A percentile compares a stretch with the other conserved stretches of the same genome.
Conservation (phyloP, 2,888 invertebrate genomes). For the Noctua janthina region DNA sequence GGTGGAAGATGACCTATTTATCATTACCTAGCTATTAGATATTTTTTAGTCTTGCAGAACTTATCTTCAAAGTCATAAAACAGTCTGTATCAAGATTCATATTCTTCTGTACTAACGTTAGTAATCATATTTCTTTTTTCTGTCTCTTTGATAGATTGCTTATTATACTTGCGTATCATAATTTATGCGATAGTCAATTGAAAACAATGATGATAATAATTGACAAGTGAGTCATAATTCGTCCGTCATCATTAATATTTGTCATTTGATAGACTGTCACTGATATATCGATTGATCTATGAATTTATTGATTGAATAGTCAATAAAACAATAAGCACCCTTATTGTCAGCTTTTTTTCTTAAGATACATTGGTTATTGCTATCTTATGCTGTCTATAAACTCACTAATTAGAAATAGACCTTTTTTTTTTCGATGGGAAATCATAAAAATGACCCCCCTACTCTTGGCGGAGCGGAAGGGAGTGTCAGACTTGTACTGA, state of each 20-base stretch:
- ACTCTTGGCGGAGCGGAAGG: too few species aligned
- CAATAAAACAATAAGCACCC: not conserved
- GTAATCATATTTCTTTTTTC: not conserved
- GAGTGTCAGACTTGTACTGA: too few species aligned
- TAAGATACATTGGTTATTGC: not conserved
- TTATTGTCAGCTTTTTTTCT: not conserved
- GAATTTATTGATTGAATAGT: slow-evolving; percentile 32
- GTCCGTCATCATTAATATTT: slow-evolving; percentile 36
- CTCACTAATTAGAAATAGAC: not conserved
- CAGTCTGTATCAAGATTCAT: slow-evolving; percentile 28
- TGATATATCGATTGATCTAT: slow-evolving; percentile 28
- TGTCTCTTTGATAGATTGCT: slow-evolving; percentile 40
- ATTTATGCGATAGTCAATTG: slow-evolving; percentile 23
- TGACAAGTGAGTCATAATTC: slow-evolving; percentile 45
- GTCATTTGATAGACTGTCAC: slow-evolving; percentile 31
- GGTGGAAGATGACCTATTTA: slow-evolving; percentile 34
- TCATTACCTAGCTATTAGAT: slow-evolving; percentile 35
- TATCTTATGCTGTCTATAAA: not conserved
- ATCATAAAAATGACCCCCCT: too few species aligned
- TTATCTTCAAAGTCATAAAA: slow-evolving; percentile 32
- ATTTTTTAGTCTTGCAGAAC: slow-evolving; percentile 3
- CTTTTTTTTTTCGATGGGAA: too few species aligned
- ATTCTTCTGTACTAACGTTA: slow-evolving; percentile 23
- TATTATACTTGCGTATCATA: slow-evolving; percentile 2
- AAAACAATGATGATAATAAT: slow-evolving; percentile 31